Percentiles rank a stretch among this genome's conserved stretches.
phyloP scores from a whole-genome alignment of 2,888 invertebrate species.

The Xestia xanthographa region DNA sequence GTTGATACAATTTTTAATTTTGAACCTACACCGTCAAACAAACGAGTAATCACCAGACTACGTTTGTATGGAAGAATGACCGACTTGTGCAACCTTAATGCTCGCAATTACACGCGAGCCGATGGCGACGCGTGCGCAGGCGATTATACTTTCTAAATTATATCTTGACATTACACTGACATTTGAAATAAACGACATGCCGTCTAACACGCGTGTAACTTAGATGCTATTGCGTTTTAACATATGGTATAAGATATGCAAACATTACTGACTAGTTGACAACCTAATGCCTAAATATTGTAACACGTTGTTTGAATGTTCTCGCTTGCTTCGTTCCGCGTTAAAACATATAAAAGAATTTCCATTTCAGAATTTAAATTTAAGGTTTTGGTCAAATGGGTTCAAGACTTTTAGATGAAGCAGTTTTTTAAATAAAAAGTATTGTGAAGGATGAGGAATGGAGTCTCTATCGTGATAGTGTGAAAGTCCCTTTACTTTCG shows the following conservation, averaged over 20 bases:
- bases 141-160: conserved; percentile 66
- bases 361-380: not conserved
- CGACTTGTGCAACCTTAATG: no score
- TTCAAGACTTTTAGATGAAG: no score
- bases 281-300: not conserved
- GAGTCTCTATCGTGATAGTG: no score
- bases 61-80: no score
- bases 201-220: conserved; percentile 48
- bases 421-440: no score
- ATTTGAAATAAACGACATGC: conserved; percentile 54
- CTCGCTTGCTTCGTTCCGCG: not conserved
- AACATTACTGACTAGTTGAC: not conserved
- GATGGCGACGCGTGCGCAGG: conserved; percentile 57
- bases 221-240: conserved; percentile 21
- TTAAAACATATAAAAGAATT: not conserved
- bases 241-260: not conserved
- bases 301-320: not conserved
- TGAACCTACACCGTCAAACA: no score
- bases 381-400: not conserved
- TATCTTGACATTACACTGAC: conserved; percentile 65
- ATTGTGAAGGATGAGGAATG: no score
- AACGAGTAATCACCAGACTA: no score
- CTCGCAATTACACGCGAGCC: conserved; percentile 55
- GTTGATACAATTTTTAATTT: no score
- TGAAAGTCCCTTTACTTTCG: no score